Evolutionary conservation across 2,797 vertebrate genomes (phyloP).

Genomic region (Eurystomus glaucurus): DNA sequence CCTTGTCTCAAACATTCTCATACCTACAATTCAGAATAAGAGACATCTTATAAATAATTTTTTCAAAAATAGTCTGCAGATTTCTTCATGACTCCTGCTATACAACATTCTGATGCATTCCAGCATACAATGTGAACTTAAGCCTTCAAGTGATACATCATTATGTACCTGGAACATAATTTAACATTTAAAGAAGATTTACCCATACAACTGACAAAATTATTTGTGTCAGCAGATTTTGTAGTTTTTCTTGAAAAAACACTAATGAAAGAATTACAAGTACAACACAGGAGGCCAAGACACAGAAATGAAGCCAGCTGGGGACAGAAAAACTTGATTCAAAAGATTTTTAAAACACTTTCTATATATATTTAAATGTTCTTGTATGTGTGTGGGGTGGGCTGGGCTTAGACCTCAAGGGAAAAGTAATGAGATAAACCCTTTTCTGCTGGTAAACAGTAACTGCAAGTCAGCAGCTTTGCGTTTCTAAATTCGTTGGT

Average conservation of each 20-base stretch:
- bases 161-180: background rate
- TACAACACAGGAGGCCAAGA: background rate
- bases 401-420: background rate
- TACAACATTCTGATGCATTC: background rate
- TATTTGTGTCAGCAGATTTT: background rate
- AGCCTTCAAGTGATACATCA: background rate
- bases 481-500: background rate
- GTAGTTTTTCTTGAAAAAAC: background rate
- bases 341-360: slow-evolving; percentile 28
- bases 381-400: background rate
- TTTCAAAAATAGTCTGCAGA: background rate
- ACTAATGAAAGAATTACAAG: background rate
- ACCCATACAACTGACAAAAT: background rate
- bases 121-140: background rate
- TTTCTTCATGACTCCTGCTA: background rate
- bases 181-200: background rate
- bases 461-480: slow-evolving; percentile 42
- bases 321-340: background rate
- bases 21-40: background rate
- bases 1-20: background rate
- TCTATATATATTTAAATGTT: slow-evolving; percentile 24
- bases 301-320: background rate
- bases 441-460: background rate
- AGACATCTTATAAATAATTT: background rate
- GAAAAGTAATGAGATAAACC: slow-evolving; percentile 18